Percentiles rank a stretch among this genome's conserved stretches.
These are phyloP conservation scores for Drosophila nebulosa DNA, from an alignment of 1,140 invertebrate genomes.

Conservation along the genomic window DNA sequence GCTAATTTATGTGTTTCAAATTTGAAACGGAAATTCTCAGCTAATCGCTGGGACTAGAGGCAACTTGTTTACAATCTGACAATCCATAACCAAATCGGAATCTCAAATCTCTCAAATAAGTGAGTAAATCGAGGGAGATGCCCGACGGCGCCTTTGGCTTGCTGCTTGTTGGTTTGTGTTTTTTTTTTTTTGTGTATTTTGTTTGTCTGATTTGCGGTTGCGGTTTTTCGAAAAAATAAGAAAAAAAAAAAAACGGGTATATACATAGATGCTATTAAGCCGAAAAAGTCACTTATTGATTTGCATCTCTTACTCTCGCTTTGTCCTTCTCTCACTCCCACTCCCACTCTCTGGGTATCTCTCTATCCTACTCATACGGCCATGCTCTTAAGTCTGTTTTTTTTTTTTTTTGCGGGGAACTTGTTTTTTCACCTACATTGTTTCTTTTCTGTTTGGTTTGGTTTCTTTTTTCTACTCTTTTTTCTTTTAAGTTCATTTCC, in stretches of 20 bases:
- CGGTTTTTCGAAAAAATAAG: slow-evolving; percentile 38
- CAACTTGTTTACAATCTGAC: neutral
- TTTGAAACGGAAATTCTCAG: neutral
- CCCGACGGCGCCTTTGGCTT: slow-evolving; percentile 63
- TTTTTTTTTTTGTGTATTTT: slow-evolving; percentile 28
- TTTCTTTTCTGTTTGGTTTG: slow-evolving; percentile 18
- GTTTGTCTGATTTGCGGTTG: slow-evolving; percentile 70
- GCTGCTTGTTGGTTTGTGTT: slow-evolving; percentile 6
- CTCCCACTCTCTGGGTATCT: neutral
- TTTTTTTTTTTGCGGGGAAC: slow-evolving; percentile 61
- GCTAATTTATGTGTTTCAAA: neutral
- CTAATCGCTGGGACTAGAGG: neutral
- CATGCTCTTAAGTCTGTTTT: slow-evolving; percentile 48
- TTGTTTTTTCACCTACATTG: slow-evolving; percentile 73
- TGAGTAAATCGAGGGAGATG: neutral
- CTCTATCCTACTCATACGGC: slow-evolving; percentile 21
- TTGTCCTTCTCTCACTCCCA: neutral
- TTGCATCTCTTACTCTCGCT: slow-evolving; percentile 50
- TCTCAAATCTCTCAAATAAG: slow-evolving; percentile 25
- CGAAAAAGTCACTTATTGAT: slow-evolving; percentile 66
- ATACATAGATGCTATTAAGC: slow-evolving; percentile 57
- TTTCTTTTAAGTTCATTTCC: slow-evolving; percentile 46
- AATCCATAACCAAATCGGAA: neutral
- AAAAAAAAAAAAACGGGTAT: neutral
- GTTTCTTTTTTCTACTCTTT: neutral